phyloP scores from a whole-genome alignment of 2,888 invertebrate species.

The Mellilla xanthometata region DNA sequence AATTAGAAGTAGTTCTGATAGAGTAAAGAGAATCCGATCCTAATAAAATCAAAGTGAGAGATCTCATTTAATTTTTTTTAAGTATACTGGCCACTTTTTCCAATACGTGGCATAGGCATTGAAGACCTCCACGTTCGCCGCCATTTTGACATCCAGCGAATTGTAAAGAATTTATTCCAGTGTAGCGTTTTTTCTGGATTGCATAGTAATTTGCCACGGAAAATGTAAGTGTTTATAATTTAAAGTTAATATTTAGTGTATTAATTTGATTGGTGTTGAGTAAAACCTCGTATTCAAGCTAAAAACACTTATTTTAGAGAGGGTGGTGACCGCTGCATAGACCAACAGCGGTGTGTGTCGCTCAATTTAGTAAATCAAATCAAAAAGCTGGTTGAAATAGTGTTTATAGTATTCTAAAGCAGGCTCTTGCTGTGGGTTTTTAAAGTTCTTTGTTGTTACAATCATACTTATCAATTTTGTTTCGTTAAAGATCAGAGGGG shows the following conservation, averaged over 20 bases:
- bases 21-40: no score
- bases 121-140: conserved; percentile 90
- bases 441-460: background rate
- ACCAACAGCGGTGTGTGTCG: conserved; percentile 83
- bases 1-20: no score
- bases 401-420: conserved; percentile 10
- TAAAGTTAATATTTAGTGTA: conserved; percentile 14
- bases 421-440: background rate
- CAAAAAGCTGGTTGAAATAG: conserved; percentile 13
- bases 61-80: conserved; percentile 12
- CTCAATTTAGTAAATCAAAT: conserved; percentile 47
- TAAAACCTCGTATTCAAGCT: conserved; percentile 22
- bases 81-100: conserved; percentile 72
- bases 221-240: conserved; percentile 69
- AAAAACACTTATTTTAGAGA: conserved; percentile 41
- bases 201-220: conserved; percentile 78
- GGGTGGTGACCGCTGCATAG: conserved; percentile 79
- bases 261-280: conserved; percentile 7
- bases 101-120: conserved; percentile 91
- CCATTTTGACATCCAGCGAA: conserved; percentile 92
- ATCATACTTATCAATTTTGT: conserved; percentile 35
- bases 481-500: conserved; percentile 48
- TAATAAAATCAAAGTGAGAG: no score
- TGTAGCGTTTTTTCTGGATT: conserved; percentile 86
- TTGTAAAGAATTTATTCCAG: conserved; percentile 87